Evolutionary conservation across 2,797 vertebrate genomes (phyloP), one percentile per base, ranked within the genome.

Genomic region (Phoebastria nigripes): DNA sequence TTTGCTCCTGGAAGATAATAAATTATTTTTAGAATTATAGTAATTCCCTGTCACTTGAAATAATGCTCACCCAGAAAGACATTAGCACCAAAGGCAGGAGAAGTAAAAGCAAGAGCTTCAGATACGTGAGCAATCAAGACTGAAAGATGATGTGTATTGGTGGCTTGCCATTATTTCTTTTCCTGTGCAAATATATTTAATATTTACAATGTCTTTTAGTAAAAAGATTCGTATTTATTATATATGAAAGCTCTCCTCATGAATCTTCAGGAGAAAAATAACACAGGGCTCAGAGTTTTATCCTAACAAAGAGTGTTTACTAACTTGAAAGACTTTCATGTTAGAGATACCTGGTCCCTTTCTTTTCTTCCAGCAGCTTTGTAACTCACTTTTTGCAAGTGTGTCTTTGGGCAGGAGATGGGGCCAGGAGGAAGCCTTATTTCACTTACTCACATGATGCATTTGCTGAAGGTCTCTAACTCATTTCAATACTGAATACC

Each of bases 1-100:
- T 94, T 95, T 96, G 67, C 12, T 94, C 59, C 62, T 80, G 61
- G 69, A 87, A 93, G 70, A 91, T 89, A 89, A 93, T 77, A 76
- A 84, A 70, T 80, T 93, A 70, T 84, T 95, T 96, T 95, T 90
- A 54, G 89, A 92, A 78, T 82, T 74, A 65, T 29, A 81, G 84
- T 92, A 89, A 82, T 91, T 93, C 72, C 74, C 16, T 82, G 71
- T 86, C 80, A 77, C 41, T 74, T 77, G 44, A 78, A 93, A 82
- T 93, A 84, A 89, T 33, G 49, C 6, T 78, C 14, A 65, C 47
- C 17, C 47, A 52, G 33, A 77, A 87, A 81, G 80, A 59, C 25
- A n/a, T 63, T 89, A 76, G 7, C 47, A 70, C 72, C 71, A 94
- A 89, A 94, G 70, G 39, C 42, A 73, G 66, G 11, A 56, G 42